Conservation (phyloP, 2,888 invertebrate species). For the Hyles lineata region DNA sequence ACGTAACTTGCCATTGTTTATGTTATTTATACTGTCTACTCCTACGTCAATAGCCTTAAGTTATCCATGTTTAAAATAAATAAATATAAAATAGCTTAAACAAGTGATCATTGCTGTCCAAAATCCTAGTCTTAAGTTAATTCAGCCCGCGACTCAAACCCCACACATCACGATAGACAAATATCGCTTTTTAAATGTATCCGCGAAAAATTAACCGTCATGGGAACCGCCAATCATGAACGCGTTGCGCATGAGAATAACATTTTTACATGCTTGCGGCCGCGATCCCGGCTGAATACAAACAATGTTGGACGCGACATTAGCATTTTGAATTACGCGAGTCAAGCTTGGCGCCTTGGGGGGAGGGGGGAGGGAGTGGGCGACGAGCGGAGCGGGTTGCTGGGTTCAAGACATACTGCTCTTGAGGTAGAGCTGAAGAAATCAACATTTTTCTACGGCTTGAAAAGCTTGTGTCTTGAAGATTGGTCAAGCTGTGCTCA, state of each 20-base stretch:
- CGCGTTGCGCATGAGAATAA: conserved; percentile 79
- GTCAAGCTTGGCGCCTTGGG: conserved; percentile 60
- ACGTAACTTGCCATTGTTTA: too few species aligned
- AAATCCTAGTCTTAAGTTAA: too few species aligned
- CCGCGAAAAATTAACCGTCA: conserved; percentile 80
- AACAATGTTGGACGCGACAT: conserved; percentile 80
- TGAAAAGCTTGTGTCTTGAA: too few species aligned
- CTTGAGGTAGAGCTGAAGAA: too few species aligned
- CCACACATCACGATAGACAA: conserved; percentile 56
- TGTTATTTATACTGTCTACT: too few species aligned
- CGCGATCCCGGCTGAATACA: conserved; percentile 76
- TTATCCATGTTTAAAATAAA: too few species aligned
- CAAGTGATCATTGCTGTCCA: too few species aligned
- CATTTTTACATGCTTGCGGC: conserved; percentile 81
- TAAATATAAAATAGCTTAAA: too few species aligned
- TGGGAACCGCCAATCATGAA: conserved; percentile 81
- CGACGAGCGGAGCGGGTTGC: conserved; percentile 10
- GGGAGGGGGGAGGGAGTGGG: conserved; percentile 44
- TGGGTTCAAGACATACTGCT: too few species aligned
- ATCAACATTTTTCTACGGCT: too few species aligned
- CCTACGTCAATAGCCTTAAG: too few species aligned
- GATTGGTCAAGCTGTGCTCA: too few species aligned
- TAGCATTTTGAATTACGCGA: conserved; percentile 84
- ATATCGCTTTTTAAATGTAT: conserved; percentile 59
- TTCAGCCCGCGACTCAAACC: conserved; percentile 37